Evolutionary conservation across 2,888 invertebrate species (phyloP), one percentile per base, ranked within the genome.

Genomic region (Cepaea hortensis): DNA sequence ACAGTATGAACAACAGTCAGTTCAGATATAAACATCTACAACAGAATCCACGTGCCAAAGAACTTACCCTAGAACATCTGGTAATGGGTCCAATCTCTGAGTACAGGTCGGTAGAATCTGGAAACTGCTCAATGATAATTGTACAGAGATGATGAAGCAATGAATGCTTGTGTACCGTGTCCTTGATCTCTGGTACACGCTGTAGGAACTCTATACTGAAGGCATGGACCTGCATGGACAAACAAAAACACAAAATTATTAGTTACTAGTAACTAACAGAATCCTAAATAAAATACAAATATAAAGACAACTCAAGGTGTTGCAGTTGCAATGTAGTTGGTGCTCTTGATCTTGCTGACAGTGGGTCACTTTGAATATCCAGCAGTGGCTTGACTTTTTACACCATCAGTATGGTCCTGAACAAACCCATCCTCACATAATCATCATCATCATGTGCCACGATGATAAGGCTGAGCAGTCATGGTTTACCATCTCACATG

Each of bases 81-180:
- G 95, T 94, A 68, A 95, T 92, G 18, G 95, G 94, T 46, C 95
- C 95, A 23, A 96, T 94, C 89, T 96, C 99, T 81, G 98, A 98
- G 95, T 99, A 99, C 90, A 99, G 96, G 95, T 99, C 99, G 35
- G 98, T 97, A 72, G 98, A 97, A 91, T 98, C 98, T 1, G 98
- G 97, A 95, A 97, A 98, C 94, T 98, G 97, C 93, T 99, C 98
- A 95, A 98, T 97, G 89, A 99, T 98, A 96, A 99, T 98, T 95
- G 98, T 97, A 94, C 99, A 99, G 90, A 99, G 96, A 95, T 99
- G 99, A 95, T 99, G 98, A 88, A 99, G 96, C 88, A 99, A 95
- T 9, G 99, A 98, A 95, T 99, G 99, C 95, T 99, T 99, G 95
- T 99, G 98, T 73, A 99, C 98, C 0, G 99, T 99, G 95, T 99